Evolutionary conservation across 2,888 invertebrate species (phyloP).

Genomic region (Tenthredo distinguenda): DNA sequence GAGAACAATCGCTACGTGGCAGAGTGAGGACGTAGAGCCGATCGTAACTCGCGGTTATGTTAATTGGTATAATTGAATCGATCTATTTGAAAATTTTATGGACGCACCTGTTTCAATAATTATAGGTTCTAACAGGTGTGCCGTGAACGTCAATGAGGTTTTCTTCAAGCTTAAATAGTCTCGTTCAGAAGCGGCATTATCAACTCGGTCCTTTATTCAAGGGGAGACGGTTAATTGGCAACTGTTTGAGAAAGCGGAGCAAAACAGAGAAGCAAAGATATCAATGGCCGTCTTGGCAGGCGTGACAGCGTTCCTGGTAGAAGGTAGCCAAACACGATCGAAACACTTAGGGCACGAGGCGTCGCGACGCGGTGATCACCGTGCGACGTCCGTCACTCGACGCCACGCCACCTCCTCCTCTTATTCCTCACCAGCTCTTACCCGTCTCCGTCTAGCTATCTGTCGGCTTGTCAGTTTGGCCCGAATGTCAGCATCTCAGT

Average conservation of each 20-base stretch:
- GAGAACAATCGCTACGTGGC: constrained; percentile 28
- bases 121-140: constrained; percentile 23
- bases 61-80: constrained; percentile 40
- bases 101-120: constrained; percentile 44
- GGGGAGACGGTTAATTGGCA: constrained; percentile 46
- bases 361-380: constrained; percentile 75
- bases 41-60: not conserved
- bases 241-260: constrained; percentile 52
- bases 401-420: constrained; percentile 64
- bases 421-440: constrained; percentile 52
- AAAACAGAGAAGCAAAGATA: constrained; percentile 47
- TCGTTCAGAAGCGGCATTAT: not conserved
- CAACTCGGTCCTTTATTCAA: constrained; percentile 18
- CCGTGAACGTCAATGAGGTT: not conserved
- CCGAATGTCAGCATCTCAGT: constrained; percentile 70
- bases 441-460: constrained; percentile 68
- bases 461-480: constrained; percentile 74
- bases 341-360: constrained; percentile 57
- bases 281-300: constrained; percentile 60
- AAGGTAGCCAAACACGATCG: constrained; percentile 55
- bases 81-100: constrained; percentile 9
- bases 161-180: not conserved
- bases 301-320: constrained; percentile 58
- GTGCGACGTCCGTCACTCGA: constrained; percentile 72
- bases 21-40: not conserved